A percentile compares a stretch with the other conserved stretches of the same genome.
These are phyloP conservation scores for Rhopalosiphum padi DNA, from an alignment of 1,140 invertebrate genomes.

Conservation along the genomic window DNA sequence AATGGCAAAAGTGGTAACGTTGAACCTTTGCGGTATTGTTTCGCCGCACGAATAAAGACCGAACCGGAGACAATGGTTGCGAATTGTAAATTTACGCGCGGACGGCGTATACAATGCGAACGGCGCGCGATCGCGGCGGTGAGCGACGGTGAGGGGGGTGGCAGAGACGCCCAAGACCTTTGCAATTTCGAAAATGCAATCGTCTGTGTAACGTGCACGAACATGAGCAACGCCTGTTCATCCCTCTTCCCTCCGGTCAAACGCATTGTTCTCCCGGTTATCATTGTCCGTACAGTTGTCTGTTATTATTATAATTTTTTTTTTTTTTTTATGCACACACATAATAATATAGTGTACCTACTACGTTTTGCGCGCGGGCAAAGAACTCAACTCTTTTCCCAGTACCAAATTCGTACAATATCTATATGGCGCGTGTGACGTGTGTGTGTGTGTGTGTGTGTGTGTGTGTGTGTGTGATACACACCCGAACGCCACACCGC, in stretches of 20 bases:
- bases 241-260: constrained; percentile 18
- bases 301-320: constrained; percentile 9
- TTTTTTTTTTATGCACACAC: not conserved
- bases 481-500: not conserved
- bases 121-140: not conserved
- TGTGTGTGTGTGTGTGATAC: too few relatives aligned
- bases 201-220: constrained; percentile 37
- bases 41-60: constrained; percentile 13
- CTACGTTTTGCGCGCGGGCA: not conserved
- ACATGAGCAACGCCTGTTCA: constrained; percentile 1
- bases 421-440: not conserved
- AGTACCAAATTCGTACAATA: not conserved
- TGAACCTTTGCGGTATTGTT: constrained; percentile 49
- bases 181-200: constrained; percentile 52
- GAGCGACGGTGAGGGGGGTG: not conserved
- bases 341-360: not conserved
- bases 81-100: constrained; percentile 39
- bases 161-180: not conserved
- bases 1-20: constrained; percentile 52
- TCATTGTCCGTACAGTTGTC: constrained; percentile 36
- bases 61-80: constrained; percentile 16
- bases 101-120: not conserved
- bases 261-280: constrained; percentile 20
- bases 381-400: not conserved
- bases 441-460: too few relatives aligned